phyloP scores from a whole-genome alignment of 2,888 invertebrate genomes.

The Nezara viridula region DNA sequence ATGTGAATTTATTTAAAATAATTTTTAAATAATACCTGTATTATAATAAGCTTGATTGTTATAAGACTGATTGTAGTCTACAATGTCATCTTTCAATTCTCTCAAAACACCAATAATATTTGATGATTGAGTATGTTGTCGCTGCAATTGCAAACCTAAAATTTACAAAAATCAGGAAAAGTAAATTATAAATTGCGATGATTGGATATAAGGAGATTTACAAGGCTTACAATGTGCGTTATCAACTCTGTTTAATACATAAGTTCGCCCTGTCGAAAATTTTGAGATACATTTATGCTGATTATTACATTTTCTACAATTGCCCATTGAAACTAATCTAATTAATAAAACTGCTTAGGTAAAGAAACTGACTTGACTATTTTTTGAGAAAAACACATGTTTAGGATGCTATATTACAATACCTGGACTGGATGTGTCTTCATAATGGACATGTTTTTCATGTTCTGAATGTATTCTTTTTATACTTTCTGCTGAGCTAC shows the following conservation, averaged over 20 bases:
- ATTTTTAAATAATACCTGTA: neutral
- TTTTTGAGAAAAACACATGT: constrained; percentile 13
- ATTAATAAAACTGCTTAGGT: neutral
- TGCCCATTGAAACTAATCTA: constrained; percentile 9
- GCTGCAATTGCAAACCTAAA: neutral
- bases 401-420: neutral
- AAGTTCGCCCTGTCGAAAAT: neutral
- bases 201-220: neutral
- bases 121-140: constrained; percentile 25
- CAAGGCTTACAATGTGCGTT: neutral
- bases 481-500: constrained; percentile 12
- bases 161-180: neutral
- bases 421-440: neutral
- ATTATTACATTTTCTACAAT: neutral
- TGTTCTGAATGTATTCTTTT: neutral
- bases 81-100: constrained; percentile 63
- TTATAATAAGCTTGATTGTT: neutral
- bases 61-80: neutral
- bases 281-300: neutral
- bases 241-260: neutral
- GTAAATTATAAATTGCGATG: neutral
- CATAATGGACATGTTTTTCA: neutral
- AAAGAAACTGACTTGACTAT: neutral
- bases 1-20: neutral
- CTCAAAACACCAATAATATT: constrained; percentile 62